phyloP scores from a whole-genome alignment of 2,113 vertebrate species.

The Ceratotherium simum region DNA sequence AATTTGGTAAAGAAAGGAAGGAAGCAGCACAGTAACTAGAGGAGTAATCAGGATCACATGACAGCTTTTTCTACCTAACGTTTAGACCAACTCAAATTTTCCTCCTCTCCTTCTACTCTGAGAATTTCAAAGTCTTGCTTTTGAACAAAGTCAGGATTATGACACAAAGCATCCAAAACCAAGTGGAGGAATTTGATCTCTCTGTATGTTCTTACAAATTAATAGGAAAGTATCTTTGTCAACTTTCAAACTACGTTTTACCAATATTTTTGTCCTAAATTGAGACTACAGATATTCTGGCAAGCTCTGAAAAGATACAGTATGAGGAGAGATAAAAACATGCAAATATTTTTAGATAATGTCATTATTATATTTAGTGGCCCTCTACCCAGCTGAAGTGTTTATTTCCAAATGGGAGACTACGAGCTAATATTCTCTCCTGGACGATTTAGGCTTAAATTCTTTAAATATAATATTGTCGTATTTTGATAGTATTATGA shows the following conservation, averaged over 20 bases:
- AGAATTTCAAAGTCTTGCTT: slow-evolving; percentile 41
- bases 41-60: background rate
- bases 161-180: slow-evolving; percentile 58
- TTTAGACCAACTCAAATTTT: background rate
- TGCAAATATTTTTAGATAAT: slow-evolving; percentile 83
- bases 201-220: slow-evolving; percentile 75
- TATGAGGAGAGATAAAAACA: slow-evolving; percentile 72
- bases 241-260: slow-evolving; percentile 77
- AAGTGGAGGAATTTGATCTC: slow-evolving; percentile 73
- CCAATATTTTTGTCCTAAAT: slow-evolving; percentile 72
- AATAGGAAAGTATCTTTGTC: slow-evolving; percentile 79
- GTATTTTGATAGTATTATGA: slow-evolving; percentile 18
- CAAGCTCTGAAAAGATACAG: slow-evolving; percentile 83
- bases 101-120: background rate
- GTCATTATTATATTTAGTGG: slow-evolving; percentile 79
- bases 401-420: slow-evolving; percentile 67
- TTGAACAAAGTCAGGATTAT: slow-evolving; percentile 17
- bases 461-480: slow-evolving; percentile 49
- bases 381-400: slow-evolving; percentile 59
- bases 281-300: slow-evolving; percentile 80
- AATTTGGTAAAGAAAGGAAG: background rate
- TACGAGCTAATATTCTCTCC: slow-evolving; percentile 72
- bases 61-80: background rate
- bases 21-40: background rate
- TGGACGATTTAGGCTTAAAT: slow-evolving; percentile 57